These are phyloP conservation scores for Ranitomeya imitator DNA, from an alignment of 2,113 vertebrate species.

Conservation along the genomic window DNA sequence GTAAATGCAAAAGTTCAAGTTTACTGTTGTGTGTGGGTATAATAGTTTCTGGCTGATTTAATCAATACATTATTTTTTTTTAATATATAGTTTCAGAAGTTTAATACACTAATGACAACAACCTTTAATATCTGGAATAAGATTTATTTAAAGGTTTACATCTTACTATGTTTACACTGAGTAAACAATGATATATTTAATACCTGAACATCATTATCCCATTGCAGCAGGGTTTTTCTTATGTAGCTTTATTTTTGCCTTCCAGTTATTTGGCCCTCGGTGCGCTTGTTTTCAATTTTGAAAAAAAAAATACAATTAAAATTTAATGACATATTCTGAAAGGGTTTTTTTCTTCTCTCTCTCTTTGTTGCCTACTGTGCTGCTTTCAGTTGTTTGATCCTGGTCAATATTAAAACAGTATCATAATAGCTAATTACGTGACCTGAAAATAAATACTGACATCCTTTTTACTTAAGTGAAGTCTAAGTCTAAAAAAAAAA, in stretches of 20 bases:
- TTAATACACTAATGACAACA: neutral
- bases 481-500: neutral
- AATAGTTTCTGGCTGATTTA: neutral
- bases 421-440: conserved; percentile 80
- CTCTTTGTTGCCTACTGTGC: conserved; percentile 75
- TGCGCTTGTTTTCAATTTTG: conserved; percentile 76
- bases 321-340: conserved; percentile 79
- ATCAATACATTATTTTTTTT: neutral
- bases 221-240: conserved; percentile 67
- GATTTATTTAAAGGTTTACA: neutral
- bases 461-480: neutral
- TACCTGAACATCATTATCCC: conserved; percentile 66
- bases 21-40: neutral
- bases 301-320: conserved; percentile 78
- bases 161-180: conserved; percentile 53
- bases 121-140: neutral
- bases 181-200: conserved; percentile 56
- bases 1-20: neutral
- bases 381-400: conserved; percentile 73
- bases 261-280: conserved; percentile 73
- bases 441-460: conserved; percentile 64
- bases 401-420: conserved; percentile 75
- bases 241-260: conserved; percentile 67
- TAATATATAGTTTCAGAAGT: neutral
- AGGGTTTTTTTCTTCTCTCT: conserved; percentile 71